Conservation (phyloP, 2,797 vertebrate genomes). For the Acrossocheilus wenchowensis region DNA sequence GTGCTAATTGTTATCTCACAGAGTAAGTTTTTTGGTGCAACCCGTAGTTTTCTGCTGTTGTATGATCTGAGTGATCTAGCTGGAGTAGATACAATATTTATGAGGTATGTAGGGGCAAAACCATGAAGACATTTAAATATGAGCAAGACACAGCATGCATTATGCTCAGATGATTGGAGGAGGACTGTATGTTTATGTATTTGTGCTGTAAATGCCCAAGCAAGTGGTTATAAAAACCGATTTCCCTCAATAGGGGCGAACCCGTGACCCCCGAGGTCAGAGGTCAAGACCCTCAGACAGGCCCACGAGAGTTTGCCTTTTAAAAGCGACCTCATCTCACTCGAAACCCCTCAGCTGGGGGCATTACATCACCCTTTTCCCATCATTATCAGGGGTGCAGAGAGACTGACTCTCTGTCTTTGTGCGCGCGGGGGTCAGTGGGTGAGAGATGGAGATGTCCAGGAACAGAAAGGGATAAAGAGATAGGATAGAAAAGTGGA, state of each 20-base stretch:
- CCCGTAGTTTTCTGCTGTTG: neutral
- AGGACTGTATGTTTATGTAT: neutral
- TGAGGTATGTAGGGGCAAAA: neutral
- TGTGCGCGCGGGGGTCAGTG: conserved; percentile 27
- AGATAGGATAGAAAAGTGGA: conserved; percentile 49
- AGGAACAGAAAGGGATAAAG: conserved; percentile 43
- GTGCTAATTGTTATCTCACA: neutral
- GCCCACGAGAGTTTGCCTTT: conserved; percentile 49
- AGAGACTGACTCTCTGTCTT: conserved; percentile 44
- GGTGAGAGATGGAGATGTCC: conserved; percentile 50
- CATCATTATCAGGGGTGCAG: conserved; percentile 49
- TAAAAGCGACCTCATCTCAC: conserved; percentile 52
- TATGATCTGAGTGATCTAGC: neutral
- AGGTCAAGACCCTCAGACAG: conserved; percentile 52
- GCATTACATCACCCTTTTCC: conserved; percentile 59
- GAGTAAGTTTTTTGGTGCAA: neutral
- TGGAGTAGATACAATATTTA: neutral
- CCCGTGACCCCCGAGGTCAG: conserved; percentile 30
- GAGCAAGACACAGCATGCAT: neutral
- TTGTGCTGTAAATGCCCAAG: neutral
- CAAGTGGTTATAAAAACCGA: conserved; percentile 24
- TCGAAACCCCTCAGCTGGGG: conserved; percentile 55
- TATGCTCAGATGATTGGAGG: neutral
- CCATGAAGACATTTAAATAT: neutral
- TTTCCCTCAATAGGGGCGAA: conserved; percentile 37